phyloP scores from a whole-genome alignment of 2,113 vertebrate species.

The Actinemys pallida region DNA sequence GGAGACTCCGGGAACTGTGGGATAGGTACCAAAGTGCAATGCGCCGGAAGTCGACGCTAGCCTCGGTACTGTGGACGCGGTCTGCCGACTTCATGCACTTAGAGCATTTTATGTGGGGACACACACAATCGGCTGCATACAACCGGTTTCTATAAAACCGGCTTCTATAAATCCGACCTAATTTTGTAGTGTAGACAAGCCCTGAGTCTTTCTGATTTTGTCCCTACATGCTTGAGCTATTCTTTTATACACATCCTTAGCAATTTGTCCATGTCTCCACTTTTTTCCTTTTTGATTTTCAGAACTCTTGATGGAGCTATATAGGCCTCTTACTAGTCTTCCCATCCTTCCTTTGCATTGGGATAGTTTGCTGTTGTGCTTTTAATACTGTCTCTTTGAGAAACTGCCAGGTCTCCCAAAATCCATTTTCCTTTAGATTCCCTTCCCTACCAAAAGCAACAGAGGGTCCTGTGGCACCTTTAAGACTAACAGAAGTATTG shows the following conservation, averaged over 20 bases:
- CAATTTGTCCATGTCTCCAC: background rate
- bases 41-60: too few relatives aligned
- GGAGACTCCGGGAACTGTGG: too few relatives aligned
- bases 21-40: too few relatives aligned
- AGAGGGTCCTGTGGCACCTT: too few relatives aligned
- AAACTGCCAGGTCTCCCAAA: background rate
- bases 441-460: background rate
- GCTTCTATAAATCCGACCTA: too few relatives aligned
- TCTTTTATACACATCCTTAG: background rate
- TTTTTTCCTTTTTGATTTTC: background rate
- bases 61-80: too few relatives aligned
- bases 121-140: too few relatives aligned
- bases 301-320: background rate
- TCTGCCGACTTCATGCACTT: too few relatives aligned
- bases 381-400: background rate
- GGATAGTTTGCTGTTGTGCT: background rate
- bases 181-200: too few relatives aligned
- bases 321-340: background rate
- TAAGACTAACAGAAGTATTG: too few relatives aligned
- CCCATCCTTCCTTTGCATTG: background rate
- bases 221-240: background rate
- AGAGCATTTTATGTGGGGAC: too few relatives aligned
- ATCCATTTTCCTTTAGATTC: background rate
- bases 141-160: too few relatives aligned
- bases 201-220: background rate